Conservation (phyloP, 2,113 vertebrate genomes). For the Scomber scombrus region DNA sequence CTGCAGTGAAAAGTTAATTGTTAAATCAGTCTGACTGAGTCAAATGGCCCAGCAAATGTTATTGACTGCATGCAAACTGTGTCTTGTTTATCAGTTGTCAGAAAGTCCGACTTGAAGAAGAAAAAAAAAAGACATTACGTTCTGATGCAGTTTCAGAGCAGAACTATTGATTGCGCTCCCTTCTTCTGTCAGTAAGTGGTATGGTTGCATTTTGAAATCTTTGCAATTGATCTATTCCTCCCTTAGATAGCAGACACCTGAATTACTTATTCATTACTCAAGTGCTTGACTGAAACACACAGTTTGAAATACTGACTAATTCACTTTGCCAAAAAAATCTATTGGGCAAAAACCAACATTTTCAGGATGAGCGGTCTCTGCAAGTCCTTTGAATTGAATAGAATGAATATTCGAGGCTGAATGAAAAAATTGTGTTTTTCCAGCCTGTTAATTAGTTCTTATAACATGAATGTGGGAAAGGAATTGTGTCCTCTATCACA, state of each 20-base stretch:
- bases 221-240: constrained; percentile 61
- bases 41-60: constrained; percentile 11
- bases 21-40: constrained; percentile 37
- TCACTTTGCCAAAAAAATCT: constrained; percentile 64
- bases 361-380: constrained; percentile 65
- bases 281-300: constrained; percentile 57
- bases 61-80: constrained; percentile 36
- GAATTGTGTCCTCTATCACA: constrained; percentile 70
- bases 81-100: constrained; percentile 64
- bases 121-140: constrained; percentile 2
- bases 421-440: constrained; percentile 38
- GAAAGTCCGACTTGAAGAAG: constrained; percentile 32
- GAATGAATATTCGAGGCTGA: constrained; percentile 54
- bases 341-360: constrained; percentile 63
- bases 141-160: constrained; percentile 53
- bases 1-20: constrained; percentile 30
- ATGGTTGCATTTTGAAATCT: constrained; percentile 58
- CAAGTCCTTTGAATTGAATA: constrained; percentile 61
- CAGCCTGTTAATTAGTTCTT: constrained; percentile 74
- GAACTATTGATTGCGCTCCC: constrained; percentile 48
- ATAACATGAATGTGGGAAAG: constrained; percentile 63
- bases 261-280: constrained; percentile 74
- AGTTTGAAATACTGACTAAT: constrained; percentile 69
- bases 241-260: constrained; percentile 62
- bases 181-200: constrained; percentile 62